A percentile compares a stretch with the other conserved stretches of the same genome.
Evolutionary conservation across 2,797 vertebrate species (phyloP).

Genomic region (Delichon dasypus): DNA sequence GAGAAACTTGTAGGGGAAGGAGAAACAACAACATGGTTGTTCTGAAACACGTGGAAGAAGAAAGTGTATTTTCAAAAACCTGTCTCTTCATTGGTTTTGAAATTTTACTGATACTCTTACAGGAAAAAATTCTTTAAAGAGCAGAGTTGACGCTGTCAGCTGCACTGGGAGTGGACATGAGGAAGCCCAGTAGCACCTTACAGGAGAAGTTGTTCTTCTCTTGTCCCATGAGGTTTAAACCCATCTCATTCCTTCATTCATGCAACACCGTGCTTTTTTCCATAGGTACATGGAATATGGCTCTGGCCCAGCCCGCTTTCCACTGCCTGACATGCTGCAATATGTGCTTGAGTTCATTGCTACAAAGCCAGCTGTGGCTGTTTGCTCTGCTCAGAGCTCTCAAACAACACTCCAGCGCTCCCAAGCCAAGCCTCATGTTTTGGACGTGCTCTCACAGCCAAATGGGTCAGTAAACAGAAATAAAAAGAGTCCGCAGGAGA

Average conservation of each 20-base stretch:
- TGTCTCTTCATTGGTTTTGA: neutral
- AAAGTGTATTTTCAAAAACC: neutral
- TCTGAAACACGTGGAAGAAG: neutral
- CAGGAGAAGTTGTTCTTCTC: neutral
- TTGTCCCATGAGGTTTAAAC: neutral
- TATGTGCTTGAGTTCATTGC: constrained; percentile 91
- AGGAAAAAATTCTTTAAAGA: neutral
- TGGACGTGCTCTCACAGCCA: constrained; percentile 64
- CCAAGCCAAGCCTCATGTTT: neutral
- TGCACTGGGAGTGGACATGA: neutral
- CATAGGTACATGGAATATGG: constrained; percentile 90
- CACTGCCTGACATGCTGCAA: constrained; percentile 92
- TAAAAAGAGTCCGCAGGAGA: neutral
- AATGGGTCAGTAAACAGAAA: constrained; percentile 70
- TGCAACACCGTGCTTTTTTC: neutral
- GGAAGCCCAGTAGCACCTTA: neutral
- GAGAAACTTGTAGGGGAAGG: neutral
- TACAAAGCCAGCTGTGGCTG: constrained; percentile 75
- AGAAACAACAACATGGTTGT: neutral
- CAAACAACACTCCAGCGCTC: neutral
- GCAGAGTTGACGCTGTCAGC: too few species aligned
- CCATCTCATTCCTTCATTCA: neutral
- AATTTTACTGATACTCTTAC: neutral
- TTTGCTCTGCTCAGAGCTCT: constrained; percentile 55
- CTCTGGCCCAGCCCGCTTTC: constrained; percentile 87